These are phyloP conservation scores for Malthinus flaveolus DNA, from an alignment of 2,888 invertebrate genomes.

Conservation along the genomic window DNA sequence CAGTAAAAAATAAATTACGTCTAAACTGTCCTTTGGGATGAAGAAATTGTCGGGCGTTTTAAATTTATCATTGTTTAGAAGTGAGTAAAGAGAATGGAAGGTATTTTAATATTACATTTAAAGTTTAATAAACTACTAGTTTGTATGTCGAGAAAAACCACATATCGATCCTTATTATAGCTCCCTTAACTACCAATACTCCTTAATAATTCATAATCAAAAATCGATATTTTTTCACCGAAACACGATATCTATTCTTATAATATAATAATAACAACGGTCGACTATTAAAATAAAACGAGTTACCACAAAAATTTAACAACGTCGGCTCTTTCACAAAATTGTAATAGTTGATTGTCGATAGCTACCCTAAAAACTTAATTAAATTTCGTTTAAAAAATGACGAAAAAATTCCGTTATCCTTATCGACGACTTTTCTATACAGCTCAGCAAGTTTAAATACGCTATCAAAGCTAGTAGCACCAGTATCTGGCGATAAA, in stretches of 20 bases:
- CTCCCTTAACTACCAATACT: background rate
- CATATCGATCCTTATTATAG: background rate
- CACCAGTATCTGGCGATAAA: background rate
- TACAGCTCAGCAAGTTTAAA: background rate
- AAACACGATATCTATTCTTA: constrained; percentile 2
- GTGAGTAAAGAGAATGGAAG: too few species aligned
- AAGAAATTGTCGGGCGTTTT: too few species aligned
- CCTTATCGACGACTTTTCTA: background rate
- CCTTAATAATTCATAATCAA: constrained; percentile 1
- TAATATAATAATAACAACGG: background rate
- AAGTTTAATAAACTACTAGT: constrained; percentile 5
- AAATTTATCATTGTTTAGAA: too few species aligned
- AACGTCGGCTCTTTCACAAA: too few species aligned
- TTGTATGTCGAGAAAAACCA: background rate
- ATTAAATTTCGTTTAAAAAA: too few species aligned
- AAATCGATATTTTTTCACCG: constrained; percentile 1
- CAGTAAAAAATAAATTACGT: too few species aligned
- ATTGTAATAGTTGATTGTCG: too few species aligned
- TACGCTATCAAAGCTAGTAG: background rate
- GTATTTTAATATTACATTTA: background rate
- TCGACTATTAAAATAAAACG: background rate
- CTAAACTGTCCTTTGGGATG: too few species aligned
- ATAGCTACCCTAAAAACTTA: too few species aligned
- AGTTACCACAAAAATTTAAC: too few species aligned
- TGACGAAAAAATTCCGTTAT: background rate